phyloP scores from a whole-genome alignment of 2,113 vertebrate genomes.

The Austrofundulus limnaeus region DNA sequence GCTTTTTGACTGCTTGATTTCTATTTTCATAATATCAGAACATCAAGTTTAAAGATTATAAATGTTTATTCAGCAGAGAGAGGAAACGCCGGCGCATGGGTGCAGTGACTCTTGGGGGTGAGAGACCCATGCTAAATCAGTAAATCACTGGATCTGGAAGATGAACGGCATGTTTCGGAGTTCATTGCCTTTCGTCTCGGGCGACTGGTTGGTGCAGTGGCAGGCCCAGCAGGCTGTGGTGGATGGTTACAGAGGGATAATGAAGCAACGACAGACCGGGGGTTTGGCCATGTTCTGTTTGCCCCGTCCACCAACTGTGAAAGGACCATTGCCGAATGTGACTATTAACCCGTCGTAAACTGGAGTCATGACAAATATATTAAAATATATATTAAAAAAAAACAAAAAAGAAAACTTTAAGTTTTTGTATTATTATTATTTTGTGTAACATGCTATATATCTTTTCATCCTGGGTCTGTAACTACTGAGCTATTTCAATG shows the following conservation, averaged over 20 bases:
- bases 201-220: constrained; percentile 59
- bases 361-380: constrained; percentile 26
- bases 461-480: constrained; percentile 24
- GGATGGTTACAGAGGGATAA: constrained; percentile 69
- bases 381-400: constrained; percentile 5
- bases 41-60: constrained; percentile 76
- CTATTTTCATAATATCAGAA: constrained; percentile 74
- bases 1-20: constrained; percentile 72
- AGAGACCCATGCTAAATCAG: constrained; percentile 64
- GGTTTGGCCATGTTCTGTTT: constrained; percentile 38
- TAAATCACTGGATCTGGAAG: constrained; percentile 78
- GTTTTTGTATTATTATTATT: constrained; percentile 30
- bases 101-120: constrained; percentile 58
- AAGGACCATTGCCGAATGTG: constrained; percentile 31
- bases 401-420: constrained; percentile 11
- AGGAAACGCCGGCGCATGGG: constrained; percentile 38
- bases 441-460: constrained; percentile 12
- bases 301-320: constrained; percentile 44
- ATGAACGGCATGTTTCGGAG: constrained; percentile 76
- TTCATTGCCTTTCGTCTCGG: constrained; percentile 76
- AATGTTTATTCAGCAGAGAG: constrained; percentile 75
- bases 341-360: constrained; percentile 23
- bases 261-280: constrained; percentile 59
- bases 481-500: constrained; percentile 17
- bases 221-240: constrained; percentile 54